These are phyloP conservation scores for Creontiades dilutus DNA, from an alignment of 2,888 invertebrate genomes.

Conservation along the genomic window DNA sequence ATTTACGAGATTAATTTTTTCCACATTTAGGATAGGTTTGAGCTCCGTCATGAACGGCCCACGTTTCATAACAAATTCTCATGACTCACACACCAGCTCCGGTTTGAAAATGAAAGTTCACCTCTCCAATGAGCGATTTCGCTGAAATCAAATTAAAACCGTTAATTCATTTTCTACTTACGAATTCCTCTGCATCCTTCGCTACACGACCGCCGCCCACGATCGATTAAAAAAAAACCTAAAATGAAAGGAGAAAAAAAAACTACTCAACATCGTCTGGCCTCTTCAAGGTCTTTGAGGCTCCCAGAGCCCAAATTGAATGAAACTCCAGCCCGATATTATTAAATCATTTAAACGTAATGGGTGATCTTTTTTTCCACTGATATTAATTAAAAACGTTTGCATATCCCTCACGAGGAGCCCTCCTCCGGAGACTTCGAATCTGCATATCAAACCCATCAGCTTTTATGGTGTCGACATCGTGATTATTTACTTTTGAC, in stretches of 20 bases:
- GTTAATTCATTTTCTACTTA: not conserved
- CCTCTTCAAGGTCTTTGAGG: constrained; percentile 18
- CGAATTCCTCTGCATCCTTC: not conserved
- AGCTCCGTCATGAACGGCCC: too few species aligned
- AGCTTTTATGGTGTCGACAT: constrained; percentile 60
- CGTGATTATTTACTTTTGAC: constrained; percentile 62
- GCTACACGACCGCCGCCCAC: not conserved
- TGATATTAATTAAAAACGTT: constrained; percentile 63
- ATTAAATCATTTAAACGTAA: constrained; percentile 62
- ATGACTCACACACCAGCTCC: not conserved
- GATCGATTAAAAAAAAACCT: constrained; percentile 8
- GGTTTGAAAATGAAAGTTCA: constrained; percentile 14
- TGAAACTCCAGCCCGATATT: constrained; percentile 46
- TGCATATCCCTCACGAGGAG: constrained; percentile 31
- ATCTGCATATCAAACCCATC: constrained; percentile 63
- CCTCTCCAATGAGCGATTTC: not conserved
- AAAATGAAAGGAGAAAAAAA: not conserved
- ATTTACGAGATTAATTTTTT: too few species aligned
- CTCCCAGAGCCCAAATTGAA: constrained; percentile 49
- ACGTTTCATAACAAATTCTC: too few species aligned
- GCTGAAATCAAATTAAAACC: not conserved
- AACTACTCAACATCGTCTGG: not conserved
- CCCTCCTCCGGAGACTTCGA: constrained; percentile 28
- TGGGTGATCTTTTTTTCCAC: constrained; percentile 50
- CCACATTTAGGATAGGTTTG: too few species aligned